Evolutionary conservation across 2,888 invertebrate species (phyloP), one percentile per base, ranked within the genome.

Genomic region (Pharmacophagus antenor): DNA sequence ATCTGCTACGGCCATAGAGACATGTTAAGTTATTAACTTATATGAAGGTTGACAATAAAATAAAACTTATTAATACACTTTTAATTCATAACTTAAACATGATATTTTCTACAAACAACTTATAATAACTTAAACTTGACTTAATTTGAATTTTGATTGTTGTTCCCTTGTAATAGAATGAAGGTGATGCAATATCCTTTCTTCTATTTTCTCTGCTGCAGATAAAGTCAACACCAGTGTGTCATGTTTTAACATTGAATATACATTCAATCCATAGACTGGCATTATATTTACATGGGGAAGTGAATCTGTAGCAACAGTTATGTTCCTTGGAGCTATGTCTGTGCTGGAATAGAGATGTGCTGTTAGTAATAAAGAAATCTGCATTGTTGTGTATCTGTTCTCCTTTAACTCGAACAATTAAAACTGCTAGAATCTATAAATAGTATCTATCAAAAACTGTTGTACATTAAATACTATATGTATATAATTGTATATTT

Each of bases 231-330:
- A 80, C 5, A 99, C 94, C 10, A 99, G 85, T 0, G 98, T 99
- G 64, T 97, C 95, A 83, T 99, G 97, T 87, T 99, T 99, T 64
- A 99, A 80, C 96, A 99, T 98, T 37, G 98, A 98, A 86, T 95
- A 96, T 0, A 98, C 98, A 91, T 99, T 99, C 17, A 99, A 91
- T 73, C 97, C 97, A 88, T 98, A 99, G 0, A 95, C 94, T 10
- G 99, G 99, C 97, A 99, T 98, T 22, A 99, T 88, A 83, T 97
- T 99, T 41, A 98, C 93, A 76, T 97, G 95, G 41, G 93, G 93
- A n/a, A 98, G 90, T 2, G 78, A 68, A 69, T 96, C 94, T 2
- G 95, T 94, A 1, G 99, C 98, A 31, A 94, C 85, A 48, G 96
- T 94, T 65, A 99, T 95, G 77, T 99, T 99, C 64, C 93, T 91